Conservation (phyloP, 2,797 vertebrate species). For the Erethizon dorsatum region DNA sequence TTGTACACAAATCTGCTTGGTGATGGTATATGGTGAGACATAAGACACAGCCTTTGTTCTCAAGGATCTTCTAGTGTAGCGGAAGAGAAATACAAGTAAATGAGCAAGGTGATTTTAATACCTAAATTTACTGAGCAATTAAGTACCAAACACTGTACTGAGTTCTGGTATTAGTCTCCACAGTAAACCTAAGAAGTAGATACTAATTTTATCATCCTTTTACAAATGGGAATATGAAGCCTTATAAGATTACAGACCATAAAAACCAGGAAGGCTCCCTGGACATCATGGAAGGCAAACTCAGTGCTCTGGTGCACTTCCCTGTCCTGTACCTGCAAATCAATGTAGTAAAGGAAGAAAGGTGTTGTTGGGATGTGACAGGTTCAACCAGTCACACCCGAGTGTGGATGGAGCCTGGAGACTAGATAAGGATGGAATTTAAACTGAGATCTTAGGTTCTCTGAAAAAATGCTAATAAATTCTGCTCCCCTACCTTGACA, state of each 20-base stretch:
- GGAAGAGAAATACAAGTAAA: not conserved
- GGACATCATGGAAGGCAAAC: not conserved
- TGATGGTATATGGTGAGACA: not conserved
- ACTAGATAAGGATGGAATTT: not conserved
- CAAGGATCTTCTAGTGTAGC: not conserved
- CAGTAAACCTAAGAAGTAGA: not conserved
- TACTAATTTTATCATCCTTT: not conserved
- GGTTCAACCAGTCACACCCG: accelerated
- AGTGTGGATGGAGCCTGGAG: not conserved
- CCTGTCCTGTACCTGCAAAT: not conserved
- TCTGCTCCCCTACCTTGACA: not conserved
- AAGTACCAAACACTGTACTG: not conserved
- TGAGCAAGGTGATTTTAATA: not conserved
- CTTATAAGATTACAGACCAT: not conserved
- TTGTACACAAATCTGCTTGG: not conserved
- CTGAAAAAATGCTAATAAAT: not conserved
- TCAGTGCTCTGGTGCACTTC: accelerated
- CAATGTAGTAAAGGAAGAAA: not conserved
- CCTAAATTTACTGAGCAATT: not conserved
- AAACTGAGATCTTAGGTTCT: not conserved
- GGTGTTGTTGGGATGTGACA: not conserved
- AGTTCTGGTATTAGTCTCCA: not conserved
- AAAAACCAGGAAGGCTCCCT: not conserved
- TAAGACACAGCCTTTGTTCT: not conserved
- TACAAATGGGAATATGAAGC: not conserved